Conservation (phyloP, 2,113 vertebrate genomes). For the Arizona elegans region DNA sequence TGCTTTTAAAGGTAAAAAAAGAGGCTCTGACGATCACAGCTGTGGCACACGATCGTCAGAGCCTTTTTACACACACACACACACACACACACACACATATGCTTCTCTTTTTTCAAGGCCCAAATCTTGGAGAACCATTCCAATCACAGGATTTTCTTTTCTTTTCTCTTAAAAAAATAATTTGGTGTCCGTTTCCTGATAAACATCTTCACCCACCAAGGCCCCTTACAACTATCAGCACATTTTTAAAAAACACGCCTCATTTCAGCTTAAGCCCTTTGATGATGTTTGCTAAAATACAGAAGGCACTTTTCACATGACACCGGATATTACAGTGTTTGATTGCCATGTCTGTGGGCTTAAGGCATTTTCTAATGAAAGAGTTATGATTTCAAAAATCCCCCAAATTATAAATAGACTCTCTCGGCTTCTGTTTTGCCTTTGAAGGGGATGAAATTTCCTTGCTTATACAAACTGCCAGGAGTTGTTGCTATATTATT, state of each 20-base stretch:
- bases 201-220: constrained; percentile 9
- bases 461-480: constrained; percentile 30
- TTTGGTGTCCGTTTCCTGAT: neutral
- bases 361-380: constrained; percentile 65
- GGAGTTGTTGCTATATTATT: constrained; percentile 51
- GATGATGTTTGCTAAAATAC: constrained; percentile 60
- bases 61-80: no score
- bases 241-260: neutral
- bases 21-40: no score
- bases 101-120: neutral
- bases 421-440: constrained; percentile 46
- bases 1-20: no score
- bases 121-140: neutral
- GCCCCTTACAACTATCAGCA: neutral
- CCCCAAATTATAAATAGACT: constrained; percentile 62
- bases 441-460: constrained; percentile 45
- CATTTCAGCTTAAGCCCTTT: constrained; percentile 49
- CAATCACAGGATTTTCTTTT: neutral
- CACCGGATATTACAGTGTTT: constrained; percentile 54
- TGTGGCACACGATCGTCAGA: no score
- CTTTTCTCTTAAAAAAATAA: neutral
- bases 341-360: constrained; percentile 60
- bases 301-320: constrained; percentile 50
- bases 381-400: constrained; percentile 66
- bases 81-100: no score